Evolutionary conservation across 2,113 vertebrate genomes (phyloP), one percentile per base, ranked within the genome.

Genomic region (Jacana jacana): DNA sequence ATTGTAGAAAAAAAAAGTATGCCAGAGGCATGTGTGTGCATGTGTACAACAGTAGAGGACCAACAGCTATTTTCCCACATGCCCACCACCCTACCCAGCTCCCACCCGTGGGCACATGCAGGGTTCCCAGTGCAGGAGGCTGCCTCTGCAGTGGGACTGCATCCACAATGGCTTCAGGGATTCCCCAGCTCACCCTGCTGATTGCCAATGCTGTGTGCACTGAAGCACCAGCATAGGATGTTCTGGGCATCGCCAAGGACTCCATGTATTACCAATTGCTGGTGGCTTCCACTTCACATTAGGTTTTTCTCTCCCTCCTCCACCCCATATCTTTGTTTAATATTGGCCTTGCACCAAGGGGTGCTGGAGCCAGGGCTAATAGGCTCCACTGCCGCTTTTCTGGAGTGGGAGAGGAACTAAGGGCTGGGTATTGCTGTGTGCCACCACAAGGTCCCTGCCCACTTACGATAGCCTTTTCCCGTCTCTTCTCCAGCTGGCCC

Each of bases 391-490:
- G 4, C 57, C 72, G 78, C 77, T 64, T 80, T 81, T 64, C 54
- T n/a, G 61, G 87, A 93, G 63, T 3, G 1, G 77, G 79, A 71
- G 44, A 31, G 28, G 72, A 88, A 80, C 66, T 4, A 23, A 81
- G 85, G 61, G 51, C 61, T 78, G 72, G 39, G 73, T 58, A n/a
- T 24, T 42, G 73, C 76, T 94, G 18, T 88, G 65, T 80, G 79
- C 78, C 77, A 42, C 40, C 1, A 1, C 1, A 2, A 24, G 68
- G 58, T 49, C 77, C 81, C 73, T 1, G 20, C 70, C 93, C 97
- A 98, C 98, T 99, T 98, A 98, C 98, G 31, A 98, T 98, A 97
- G 98, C 98, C 96, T 99, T 99, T 97, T 98, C 98, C 96, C 98
- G 98, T 97, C 97, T 98, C 97, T 98, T 98, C 96, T 98, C 98